Evolutionary conservation across 2,113 vertebrate species (phyloP).

Genomic region (Dipodomys merriami): DNA sequence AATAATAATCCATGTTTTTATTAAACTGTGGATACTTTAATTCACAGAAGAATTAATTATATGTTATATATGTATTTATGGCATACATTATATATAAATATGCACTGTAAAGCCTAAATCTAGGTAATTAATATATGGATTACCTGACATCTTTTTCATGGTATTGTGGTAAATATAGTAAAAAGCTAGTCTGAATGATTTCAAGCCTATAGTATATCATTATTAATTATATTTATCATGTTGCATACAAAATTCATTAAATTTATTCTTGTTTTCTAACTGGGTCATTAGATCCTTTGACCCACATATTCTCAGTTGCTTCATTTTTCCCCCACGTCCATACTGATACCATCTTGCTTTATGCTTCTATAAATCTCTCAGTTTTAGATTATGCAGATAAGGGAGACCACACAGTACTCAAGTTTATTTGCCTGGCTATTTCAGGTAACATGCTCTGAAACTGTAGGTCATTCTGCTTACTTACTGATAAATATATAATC

Average conservation of each 20-base stretch:
- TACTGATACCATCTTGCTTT: background rate
- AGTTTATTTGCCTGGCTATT: background rate
- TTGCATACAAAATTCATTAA: background rate
- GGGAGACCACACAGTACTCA: too few relatives aligned
- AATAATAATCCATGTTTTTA: background rate
- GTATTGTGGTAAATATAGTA: background rate
- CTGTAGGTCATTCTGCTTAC: background rate
- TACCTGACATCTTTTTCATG: background rate
- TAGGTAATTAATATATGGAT: background rate
- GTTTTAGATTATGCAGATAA: background rate
- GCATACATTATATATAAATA: too few relatives aligned
- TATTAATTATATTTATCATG: background rate
- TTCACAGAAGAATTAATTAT: background rate
- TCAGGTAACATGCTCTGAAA: background rate
- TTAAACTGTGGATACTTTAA: too few relatives aligned
- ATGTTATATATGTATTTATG: background rate
- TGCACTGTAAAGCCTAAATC: background rate
- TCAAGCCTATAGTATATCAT: background rate
- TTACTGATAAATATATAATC: background rate
- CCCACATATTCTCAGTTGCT: rapidly evolving
- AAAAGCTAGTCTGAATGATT: background rate
- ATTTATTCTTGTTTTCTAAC: background rate
- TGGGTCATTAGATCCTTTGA: background rate
- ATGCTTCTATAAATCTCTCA: background rate
- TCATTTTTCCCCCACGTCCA: rapidly evolving